A percentile compares a stretch with the other conserved stretches of the same genome.
Conservation (phyloP, 2,888 invertebrate genomes). For the Ennomos erosarius region DNA sequence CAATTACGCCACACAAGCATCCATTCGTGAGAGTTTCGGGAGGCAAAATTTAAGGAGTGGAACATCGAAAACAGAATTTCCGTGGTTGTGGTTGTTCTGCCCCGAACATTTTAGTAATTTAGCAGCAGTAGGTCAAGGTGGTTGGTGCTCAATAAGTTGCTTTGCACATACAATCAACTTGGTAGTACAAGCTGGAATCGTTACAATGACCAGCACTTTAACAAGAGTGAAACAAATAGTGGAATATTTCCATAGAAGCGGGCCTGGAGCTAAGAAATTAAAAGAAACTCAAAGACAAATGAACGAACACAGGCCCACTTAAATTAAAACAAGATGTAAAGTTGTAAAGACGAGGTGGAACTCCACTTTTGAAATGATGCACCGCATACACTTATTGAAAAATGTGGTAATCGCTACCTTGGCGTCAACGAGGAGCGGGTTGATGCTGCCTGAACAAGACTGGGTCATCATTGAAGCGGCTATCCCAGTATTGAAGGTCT, state of each 20-base stretch:
- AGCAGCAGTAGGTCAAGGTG: constrained; percentile 26
- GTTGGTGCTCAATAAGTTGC: constrained; percentile 35
- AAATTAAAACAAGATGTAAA: too few relatives aligned
- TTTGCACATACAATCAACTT: constrained; percentile 41
- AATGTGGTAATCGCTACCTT: too few relatives aligned
- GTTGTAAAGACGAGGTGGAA: too few relatives aligned
- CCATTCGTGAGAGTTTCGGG: constrained; percentile 22
- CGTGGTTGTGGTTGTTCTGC: constrained; percentile 33
- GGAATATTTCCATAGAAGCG: constrained; percentile 1
- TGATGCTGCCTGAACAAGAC: too few relatives aligned
- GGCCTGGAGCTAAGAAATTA: too few relatives aligned
- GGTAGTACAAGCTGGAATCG: constrained; percentile 28
- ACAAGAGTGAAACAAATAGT: constrained; percentile 22
- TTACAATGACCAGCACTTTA: constrained; percentile 1
- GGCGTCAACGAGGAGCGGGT: too few relatives aligned
- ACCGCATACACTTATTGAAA: too few relatives aligned
- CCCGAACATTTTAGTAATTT: constrained; percentile 21
- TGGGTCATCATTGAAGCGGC: too few relatives aligned
- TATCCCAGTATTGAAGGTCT: constrained; percentile 21
- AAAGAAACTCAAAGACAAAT: too few relatives aligned
- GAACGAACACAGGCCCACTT: too few relatives aligned
- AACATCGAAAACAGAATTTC: constrained; percentile 16
- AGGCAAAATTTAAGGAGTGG: constrained; percentile 22
- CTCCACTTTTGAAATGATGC: too few relatives aligned
- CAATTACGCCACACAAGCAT: constrained; percentile 13